Conservation (phyloP, 1,140 invertebrate genomes). For the Pararge aegeria region DNA sequence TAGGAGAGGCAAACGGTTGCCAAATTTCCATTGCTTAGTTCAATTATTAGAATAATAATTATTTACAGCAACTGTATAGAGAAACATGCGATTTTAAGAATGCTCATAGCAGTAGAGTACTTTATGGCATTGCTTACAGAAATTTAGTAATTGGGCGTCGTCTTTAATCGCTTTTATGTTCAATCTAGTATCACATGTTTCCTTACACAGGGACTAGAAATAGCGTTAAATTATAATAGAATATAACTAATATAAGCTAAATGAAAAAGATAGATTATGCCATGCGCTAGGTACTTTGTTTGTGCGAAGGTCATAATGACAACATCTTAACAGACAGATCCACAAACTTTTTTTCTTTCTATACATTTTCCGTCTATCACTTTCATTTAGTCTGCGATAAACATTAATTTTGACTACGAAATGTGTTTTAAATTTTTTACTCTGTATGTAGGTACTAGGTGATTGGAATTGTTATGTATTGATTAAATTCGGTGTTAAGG, state of each 20-base stretch:
- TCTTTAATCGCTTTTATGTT: no score
- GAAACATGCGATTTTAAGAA: neutral
- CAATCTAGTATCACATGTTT: no score
- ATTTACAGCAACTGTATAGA: neutral
- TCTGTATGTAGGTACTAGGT: constrained; percentile 12
- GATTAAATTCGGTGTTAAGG: constrained; percentile 6
- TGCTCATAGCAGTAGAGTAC: no score
- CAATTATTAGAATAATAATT: constrained; percentile 28
- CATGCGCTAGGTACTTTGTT: no score
- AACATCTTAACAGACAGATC: no score
- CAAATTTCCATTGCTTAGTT: constrained; percentile 26
- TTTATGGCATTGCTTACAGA: no score
- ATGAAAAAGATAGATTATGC: no score
- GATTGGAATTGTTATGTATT: constrained; percentile 21
- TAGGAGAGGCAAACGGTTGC: constrained; percentile 7
- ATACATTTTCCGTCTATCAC: neutral
- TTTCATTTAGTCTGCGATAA: neutral
- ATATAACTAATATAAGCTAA: neutral
- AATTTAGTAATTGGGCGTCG: neutral
- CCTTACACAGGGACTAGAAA: no score
- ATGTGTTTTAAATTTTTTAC: constrained; percentile 14
- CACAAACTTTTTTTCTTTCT: no score
- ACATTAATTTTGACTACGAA: neutral
- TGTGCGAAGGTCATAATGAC: no score
- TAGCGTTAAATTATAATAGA: constrained; percentile 4